Evolutionary conservation across 2,797 vertebrate species (phyloP), one percentile per base, ranked within the genome.

Genomic region (Darevskia mixta): DNA sequence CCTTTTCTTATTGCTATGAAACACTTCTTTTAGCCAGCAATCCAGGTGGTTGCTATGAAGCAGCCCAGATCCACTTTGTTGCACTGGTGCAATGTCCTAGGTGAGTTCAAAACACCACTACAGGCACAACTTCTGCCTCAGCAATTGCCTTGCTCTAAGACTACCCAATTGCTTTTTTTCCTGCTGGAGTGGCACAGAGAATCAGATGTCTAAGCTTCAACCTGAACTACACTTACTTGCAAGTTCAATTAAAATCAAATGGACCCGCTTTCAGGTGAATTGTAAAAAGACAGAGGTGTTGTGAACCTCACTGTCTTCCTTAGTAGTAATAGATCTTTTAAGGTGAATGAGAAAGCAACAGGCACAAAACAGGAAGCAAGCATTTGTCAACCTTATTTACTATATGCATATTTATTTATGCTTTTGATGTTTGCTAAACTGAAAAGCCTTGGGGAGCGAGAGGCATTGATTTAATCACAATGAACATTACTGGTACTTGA

Each of bases 401-500:
- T 55, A 55, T 55, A 72, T 79, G 35, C 77, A 79, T 58, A 72
- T 79, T 71, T 85, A 45, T 77, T 76, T 72, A 58, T 79, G 43
- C 79, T 86, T 69, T 86, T 79, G 66, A 85, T 77, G 18, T 77
- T 77, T 85, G 20, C 41, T 69, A 49, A 86, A 69, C 41, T 69
- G 75, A 43, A 86, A n/a, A 58, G 43, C 45, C 32, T 86, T 79
- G 17, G 66, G 45, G 66, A 71, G 25, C 9, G 49, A 78, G 25
- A 86, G 18, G 9, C 77, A 71, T 66, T 86, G 18, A 49, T 79
- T 79, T 38, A 86, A 38, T 69, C 66, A 49, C 5, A 77, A 43
- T 27, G 76, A 66, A 41, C 20, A 29, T 38, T 43, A 49, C 58
- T 77, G 2, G 8, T 35, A 35, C 35, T 45, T 72, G 35, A 66